Evolutionary conservation across 2,797 vertebrate genomes (phyloP).

Genomic region (Sylvia borin): DNA sequence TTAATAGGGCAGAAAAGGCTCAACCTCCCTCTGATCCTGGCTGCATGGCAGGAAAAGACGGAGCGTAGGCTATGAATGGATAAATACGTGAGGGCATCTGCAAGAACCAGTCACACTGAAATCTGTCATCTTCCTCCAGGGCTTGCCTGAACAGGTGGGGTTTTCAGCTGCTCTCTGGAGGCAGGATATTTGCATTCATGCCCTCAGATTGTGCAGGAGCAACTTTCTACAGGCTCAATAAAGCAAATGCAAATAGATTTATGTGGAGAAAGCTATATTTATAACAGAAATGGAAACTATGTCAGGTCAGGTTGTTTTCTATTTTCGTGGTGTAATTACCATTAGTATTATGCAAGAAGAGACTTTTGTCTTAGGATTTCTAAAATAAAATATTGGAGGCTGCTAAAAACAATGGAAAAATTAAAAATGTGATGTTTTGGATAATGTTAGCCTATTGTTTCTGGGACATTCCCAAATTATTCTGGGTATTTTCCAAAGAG

Average conservation of each 20-base stretch:
- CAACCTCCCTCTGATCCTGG: not conserved
- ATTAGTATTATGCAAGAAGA: not conserved
- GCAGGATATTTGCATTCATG: not conserved
- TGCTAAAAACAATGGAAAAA: not conserved
- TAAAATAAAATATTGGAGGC: not conserved
- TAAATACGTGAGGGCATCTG: not conserved
- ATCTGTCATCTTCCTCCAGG: not conserved
- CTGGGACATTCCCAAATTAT: not conserved
- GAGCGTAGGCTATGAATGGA: not conserved
- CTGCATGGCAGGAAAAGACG: not conserved
- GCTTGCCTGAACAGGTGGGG: not conserved
- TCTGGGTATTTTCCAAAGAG: not conserved
- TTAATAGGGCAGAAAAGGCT: slow-evolving; percentile 67
- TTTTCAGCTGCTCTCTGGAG: not conserved
- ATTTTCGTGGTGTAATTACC: not conserved
- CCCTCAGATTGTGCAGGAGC: not conserved
- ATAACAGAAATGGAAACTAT: slow-evolving; percentile 13
- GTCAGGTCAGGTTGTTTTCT: not conserved
- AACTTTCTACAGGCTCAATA: not conserved
- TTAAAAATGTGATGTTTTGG: not conserved
- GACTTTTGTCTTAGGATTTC: not conserved
- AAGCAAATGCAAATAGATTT: not conserved
- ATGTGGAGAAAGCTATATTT: not conserved
- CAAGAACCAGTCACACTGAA: not conserved
- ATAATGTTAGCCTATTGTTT: not conserved